Conservation (phyloP, 2,113 vertebrate genomes). For the Lagenorhynchus albirostris region DNA sequence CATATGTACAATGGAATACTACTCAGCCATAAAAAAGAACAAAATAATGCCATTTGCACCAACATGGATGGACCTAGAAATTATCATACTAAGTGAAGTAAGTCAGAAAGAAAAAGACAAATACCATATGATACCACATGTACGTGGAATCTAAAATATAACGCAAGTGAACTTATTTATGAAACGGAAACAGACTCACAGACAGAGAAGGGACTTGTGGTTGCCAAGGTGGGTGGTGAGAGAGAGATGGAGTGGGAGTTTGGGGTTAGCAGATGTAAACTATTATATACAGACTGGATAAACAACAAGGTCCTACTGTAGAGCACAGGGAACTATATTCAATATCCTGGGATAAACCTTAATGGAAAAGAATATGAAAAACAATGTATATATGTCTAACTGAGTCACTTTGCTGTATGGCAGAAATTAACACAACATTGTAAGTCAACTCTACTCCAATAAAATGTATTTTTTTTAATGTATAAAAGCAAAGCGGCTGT, state of each 20-base stretch:
- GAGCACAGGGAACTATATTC: background rate
- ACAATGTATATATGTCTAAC: rapidly evolving
- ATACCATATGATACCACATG: rapidly evolving
- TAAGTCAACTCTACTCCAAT: background rate
- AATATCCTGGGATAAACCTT: background rate
- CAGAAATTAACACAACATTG: background rate
- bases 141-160: rapidly evolving
- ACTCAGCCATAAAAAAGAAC: too few relatives aligned
- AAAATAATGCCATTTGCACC: background rate
- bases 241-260: background rate
- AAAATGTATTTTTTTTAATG: background rate
- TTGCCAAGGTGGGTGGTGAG: background rate
- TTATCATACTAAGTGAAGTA: background rate
- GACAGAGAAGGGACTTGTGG: background rate
- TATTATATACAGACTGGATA: too few relatives aligned
- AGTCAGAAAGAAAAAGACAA: background rate
- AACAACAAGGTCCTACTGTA: too few relatives aligned
- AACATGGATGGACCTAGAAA: background rate
- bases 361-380: background rate
- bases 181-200: background rate
- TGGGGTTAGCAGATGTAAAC: too few relatives aligned
- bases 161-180: rapidly evolving
- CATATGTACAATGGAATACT: too few relatives aligned
- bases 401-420: background rate
- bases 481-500: background rate